These are phyloP conservation scores for Prunella fulvescens DNA, from an alignment of 2,113 vertebrate species.

Conservation along the genomic window DNA sequence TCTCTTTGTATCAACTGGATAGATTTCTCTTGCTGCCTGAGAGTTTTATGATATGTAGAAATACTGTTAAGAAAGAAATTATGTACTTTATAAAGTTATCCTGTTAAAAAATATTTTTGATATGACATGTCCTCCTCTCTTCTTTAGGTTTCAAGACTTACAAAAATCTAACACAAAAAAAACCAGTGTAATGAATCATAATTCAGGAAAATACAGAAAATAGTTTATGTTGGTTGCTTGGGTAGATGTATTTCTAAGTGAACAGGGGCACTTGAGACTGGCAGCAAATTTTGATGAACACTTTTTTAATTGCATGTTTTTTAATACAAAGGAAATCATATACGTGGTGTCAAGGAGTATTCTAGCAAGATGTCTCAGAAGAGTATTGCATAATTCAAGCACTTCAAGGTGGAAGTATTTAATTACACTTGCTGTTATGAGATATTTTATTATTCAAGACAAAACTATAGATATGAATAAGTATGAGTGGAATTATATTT, in stretches of 20 bases:
- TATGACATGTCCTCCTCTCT: background rate
- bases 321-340: background rate
- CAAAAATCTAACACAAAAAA: background rate
- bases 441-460: conserved; percentile 23
- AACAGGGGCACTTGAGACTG: background rate
- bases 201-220: background rate
- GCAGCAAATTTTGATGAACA: background rate
- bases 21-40: background rate
- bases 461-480: background rate
- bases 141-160: background rate
- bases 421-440: background rate
- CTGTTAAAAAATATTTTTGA: background rate
- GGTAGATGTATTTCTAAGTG: background rate
- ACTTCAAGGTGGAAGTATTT: conserved; percentile 2
- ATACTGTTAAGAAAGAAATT: background rate
- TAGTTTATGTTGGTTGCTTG: background rate
- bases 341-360: background rate
- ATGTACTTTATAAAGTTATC: background rate
- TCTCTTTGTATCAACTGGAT: background rate
- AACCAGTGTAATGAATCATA: background rate
- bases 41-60: background rate
- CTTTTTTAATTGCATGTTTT: background rate
- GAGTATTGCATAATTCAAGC: background rate
- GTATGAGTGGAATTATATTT: conserved; percentile 15
- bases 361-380: background rate